phyloP scores from a whole-genome alignment of 2,888 invertebrate genomes.

The Nesidiocoris tenuis region DNA sequence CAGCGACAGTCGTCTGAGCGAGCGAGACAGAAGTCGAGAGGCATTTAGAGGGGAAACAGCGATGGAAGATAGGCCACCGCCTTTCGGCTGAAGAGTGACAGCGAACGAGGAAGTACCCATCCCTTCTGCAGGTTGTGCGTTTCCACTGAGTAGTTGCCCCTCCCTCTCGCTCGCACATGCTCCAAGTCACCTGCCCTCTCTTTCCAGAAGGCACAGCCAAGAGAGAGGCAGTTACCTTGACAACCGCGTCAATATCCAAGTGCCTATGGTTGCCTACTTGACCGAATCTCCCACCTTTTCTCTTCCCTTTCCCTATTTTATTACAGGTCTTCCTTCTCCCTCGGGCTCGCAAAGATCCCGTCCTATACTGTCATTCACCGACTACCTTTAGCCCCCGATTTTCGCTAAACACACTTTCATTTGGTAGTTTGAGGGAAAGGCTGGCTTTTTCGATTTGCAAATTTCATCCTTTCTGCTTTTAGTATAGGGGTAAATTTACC shows the following conservation, averaged over 20 bases:
- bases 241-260: constrained; percentile 39
- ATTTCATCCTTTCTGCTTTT: too few species aligned
- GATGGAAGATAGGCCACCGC: too few species aligned
- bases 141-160: background rate
- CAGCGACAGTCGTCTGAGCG: too few species aligned
- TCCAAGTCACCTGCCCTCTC: background rate
- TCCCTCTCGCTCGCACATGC: background rate
- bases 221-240: constrained; percentile 39
- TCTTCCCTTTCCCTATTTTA: background rate
- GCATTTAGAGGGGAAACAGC: background rate
- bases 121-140: background rate
- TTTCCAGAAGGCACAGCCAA: background rate
- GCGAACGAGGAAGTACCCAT: background rate
- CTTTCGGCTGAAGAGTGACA: too few species aligned
- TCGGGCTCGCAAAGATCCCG: too few species aligned
- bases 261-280: constrained; percentile 33
- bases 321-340: background rate
- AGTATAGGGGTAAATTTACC: too few species aligned
- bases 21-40: background rate
- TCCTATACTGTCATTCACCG: background rate
- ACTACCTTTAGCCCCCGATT: background rate
- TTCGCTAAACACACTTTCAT: background rate
- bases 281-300: constrained; percentile 15
- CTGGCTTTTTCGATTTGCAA: too few species aligned
- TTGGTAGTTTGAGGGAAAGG: too few species aligned